A percentile compares a stretch with the other conserved stretches of the same genome.
These are phyloP conservation scores for Neodontobutis hainanensis DNA, from an alignment of 2,113 vertebrate species.

Conservation along the genomic window DNA sequence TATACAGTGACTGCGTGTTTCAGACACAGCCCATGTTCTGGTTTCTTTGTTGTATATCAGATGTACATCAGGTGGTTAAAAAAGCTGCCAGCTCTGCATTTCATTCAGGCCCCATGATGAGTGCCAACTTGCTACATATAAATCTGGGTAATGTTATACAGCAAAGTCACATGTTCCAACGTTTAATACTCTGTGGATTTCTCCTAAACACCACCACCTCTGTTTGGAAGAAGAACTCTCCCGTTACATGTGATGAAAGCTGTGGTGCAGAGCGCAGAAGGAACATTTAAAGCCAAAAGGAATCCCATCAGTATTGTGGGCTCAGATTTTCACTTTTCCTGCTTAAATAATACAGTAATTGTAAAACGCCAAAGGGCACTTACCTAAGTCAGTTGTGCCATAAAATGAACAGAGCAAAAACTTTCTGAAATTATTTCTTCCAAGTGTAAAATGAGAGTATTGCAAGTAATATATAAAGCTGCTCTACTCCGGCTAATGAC, in stretches of 20 bases:
- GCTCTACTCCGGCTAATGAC: slow-evolving; percentile 66
- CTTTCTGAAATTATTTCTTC: slow-evolving; percentile 46
- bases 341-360: too few relatives aligned
- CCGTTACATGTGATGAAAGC: slow-evolving; percentile 21
- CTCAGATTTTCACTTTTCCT: slow-evolving; percentile 31
- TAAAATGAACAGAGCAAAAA: slow-evolving; percentile 40
- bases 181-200: slow-evolving; percentile 16
- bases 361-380: slow-evolving; percentile 29
- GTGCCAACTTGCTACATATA: slow-evolving; percentile 36
- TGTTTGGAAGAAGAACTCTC: slow-evolving; percentile 22
- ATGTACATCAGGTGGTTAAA: slow-evolving; percentile 57
- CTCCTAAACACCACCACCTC: slow-evolving; percentile 1
- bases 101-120: slow-evolving; percentile 20
- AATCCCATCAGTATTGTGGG: slow-evolving; percentile 21
- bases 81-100: slow-evolving; percentile 32
- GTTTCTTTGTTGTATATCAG: neutral
- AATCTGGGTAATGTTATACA: slow-evolving; percentile 41
- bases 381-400: slow-evolving; percentile 43
- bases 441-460: slow-evolving; percentile 48
- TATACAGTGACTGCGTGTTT: too few relatives aligned
- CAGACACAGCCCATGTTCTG: too few relatives aligned
- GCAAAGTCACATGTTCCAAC: slow-evolving; percentile 12
- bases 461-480: slow-evolving; percentile 60
- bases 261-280: slow-evolving; percentile 4
- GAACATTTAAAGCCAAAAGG: slow-evolving; percentile 29